Base-by-base conservation (phyloP, 2,113 vertebrate genomes). In the Cranoglanis bouderius region DNA sequence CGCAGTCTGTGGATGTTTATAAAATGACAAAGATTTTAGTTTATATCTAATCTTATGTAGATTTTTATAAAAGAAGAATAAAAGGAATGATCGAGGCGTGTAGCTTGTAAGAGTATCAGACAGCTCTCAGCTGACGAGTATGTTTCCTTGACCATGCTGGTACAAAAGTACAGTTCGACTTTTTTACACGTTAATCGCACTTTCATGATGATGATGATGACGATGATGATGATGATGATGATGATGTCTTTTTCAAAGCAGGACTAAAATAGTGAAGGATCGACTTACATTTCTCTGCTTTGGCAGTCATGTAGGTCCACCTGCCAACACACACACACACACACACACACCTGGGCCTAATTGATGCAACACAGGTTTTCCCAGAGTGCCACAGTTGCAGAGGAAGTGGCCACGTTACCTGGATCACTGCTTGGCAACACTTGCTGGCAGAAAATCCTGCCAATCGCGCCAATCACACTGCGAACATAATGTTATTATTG, bases 351-450 rank as follows among this genome's bases (percentile, higher is more conserved):
- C 61, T 80, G 82, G 46, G 61, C 67, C 74, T 57, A 35, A n/a
- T 51, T 81, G 74, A 84, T 51, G 82, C 21, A 32, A 40, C 81
- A 59, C 65, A 49, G 87, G 63, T 57, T 88, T 83, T 88, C 80
- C 80, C 80, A 88, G 63, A 82, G 67, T 83, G 81, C 87, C 87
- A 84, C 65, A 84, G 82, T 88, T 84, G 83, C 83, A 85, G 35
- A 89, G 83, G 88, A 89, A 89, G 83, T 89, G 26, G 72, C 59
- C 57, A 61, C 51, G 83, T 81, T 63, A 89, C 83, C 83, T 85
- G 88, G 83, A 77, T 55, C 65, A 85, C 61, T 85, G 82, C 35
- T 88, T 88, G 82, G 82, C 83, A 80, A 80, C 53, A 85, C 40
- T 26, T 78, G 43, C 57, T 78, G 88, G 70, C 82, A 85, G 38